These are phyloP conservation scores for Sceloporus undulatus DNA, from an alignment of 2,113 vertebrate genomes.

Conservation along the genomic window DNA sequence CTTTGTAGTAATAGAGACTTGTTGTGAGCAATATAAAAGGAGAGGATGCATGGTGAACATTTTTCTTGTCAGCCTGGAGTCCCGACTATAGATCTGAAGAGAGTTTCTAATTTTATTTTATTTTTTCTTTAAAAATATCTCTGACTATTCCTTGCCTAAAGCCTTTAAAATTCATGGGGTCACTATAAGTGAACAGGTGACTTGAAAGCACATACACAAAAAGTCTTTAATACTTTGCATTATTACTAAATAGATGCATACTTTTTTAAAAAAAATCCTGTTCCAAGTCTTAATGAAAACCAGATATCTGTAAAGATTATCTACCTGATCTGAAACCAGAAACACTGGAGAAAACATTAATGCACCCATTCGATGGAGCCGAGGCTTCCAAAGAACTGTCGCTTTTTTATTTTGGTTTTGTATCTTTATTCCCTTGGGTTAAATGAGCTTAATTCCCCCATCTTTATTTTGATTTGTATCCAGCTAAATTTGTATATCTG, in stretches of 20 bases:
- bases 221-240: background rate
- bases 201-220: no score
- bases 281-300: background rate
- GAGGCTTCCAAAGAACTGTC: background rate
- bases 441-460: constrained; percentile 24
- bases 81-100: no score
- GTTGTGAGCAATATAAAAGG: no score
- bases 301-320: background rate
- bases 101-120: no score
- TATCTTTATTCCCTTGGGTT: background rate
- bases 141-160: no score
- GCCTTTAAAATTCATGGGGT: no score
- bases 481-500: constrained; percentile 16
- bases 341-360: background rate
- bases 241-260: background rate
- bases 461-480: constrained; percentile 18
- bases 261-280: background rate
- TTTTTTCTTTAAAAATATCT: no score
- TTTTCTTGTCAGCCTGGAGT: no score
- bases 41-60: no score
- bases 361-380: background rate
- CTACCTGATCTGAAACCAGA: constrained; percentile 9
- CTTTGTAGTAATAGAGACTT: no score
- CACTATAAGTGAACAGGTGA: no score
- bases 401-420: background rate